phyloP scores from a whole-genome alignment of 2,888 invertebrate genomes.

The Chloroclysta siterata region DNA sequence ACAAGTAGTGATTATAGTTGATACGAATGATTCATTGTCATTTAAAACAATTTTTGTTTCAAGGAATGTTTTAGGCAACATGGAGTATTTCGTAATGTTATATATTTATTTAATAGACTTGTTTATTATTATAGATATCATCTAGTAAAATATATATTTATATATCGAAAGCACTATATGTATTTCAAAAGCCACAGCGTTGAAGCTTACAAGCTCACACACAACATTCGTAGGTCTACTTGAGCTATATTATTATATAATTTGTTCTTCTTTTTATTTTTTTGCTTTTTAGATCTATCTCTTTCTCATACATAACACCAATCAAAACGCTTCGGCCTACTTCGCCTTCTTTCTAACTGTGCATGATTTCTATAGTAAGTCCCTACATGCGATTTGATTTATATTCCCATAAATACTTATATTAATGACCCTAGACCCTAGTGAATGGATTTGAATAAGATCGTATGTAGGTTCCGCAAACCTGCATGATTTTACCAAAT shows the following conservation, averaged over 20 bases:
- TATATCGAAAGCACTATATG: conserved; percentile 51
- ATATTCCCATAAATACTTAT: neutral
- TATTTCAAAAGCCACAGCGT: conserved; percentile 47
- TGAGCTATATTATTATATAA: conserved; percentile 29
- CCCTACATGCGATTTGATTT: conserved; percentile 29
- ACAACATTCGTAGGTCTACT: conserved; percentile 45
- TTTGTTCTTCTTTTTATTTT: conserved; percentile 31
- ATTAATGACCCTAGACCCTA: neutral
- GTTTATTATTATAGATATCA: conserved; percentile 36
- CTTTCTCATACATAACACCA: conserved; percentile 27
- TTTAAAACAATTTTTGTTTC: conserved; percentile 49
- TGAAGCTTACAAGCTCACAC: conserved; percentile 54
- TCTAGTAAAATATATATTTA: conserved; percentile 47
- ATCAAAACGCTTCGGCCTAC: conserved; percentile 55
- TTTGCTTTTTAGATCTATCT: conserved; percentile 25
- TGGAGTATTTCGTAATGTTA: conserved; percentile 65
- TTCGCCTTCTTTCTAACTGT: conserved; percentile 36
- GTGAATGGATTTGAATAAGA: neutral
- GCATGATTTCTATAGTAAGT: conserved; percentile 24
- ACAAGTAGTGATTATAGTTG: conserved; percentile 58
- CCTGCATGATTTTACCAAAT: conserved; percentile 22
- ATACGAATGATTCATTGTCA: conserved; percentile 46
- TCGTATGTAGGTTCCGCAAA: conserved; percentile 19
- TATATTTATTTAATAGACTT: conserved; percentile 46
- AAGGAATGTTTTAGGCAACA: conserved; percentile 76